Percentiles rank a stretch among this genome's conserved stretches.
Conservation (phyloP, 2,888 invertebrate species). For the Conomelus anceps region DNA sequence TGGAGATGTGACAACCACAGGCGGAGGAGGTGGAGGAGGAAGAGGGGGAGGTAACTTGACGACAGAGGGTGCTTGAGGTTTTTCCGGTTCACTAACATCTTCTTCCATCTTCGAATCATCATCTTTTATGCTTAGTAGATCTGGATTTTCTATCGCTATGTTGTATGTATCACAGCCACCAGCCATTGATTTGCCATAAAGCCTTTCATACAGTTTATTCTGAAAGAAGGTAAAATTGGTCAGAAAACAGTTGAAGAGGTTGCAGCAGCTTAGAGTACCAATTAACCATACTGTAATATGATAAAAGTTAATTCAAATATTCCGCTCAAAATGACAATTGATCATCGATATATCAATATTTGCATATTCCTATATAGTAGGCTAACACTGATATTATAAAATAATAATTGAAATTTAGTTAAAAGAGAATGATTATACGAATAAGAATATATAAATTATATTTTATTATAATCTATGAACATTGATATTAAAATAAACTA, state of each 20-base stretch:
- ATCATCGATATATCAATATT: too few species aligned
- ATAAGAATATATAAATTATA: too few species aligned
- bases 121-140: slow-evolving; percentile 43
- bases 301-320: too few species aligned
- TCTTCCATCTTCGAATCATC: neutral
- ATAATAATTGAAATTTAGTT: too few species aligned
- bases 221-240: slow-evolving; percentile 40
- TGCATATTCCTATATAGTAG: too few species aligned
- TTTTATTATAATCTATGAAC: too few species aligned
- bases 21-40: slow-evolving; percentile 32
- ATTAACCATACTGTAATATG: too few species aligned
- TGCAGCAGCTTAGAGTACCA: slow-evolving; percentile 18
- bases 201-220: slow-evolving; percentile 74
- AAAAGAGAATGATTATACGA: too few species aligned
- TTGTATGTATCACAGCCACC: slow-evolving; percentile 45
- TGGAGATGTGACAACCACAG: slow-evolving; percentile 46
- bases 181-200: slow-evolving; percentile 74
- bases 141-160: slow-evolving; percentile 61
- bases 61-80: slow-evolving; percentile 6
- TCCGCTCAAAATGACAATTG: too few species aligned
- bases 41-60: slow-evolving; percentile 11
- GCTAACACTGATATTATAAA: too few species aligned
- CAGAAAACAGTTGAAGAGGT: neutral
- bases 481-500: too few species aligned
- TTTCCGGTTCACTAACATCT: neutral